phyloP scores from a whole-genome alignment of 2,888 invertebrate genomes.

The Himalopsyche kuldschensis region DNA sequence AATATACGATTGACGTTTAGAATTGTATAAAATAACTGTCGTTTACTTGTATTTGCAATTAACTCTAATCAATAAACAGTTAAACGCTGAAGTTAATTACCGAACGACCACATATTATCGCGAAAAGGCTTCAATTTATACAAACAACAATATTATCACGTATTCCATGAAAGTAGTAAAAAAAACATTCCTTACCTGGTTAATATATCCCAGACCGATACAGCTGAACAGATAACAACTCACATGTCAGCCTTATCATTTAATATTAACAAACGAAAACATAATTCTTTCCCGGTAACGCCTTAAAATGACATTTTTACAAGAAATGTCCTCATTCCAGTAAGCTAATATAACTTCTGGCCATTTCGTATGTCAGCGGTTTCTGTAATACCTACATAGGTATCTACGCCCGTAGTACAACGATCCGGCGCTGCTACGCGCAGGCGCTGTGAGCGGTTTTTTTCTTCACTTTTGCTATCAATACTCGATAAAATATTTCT shows the following conservation, averaged over 20 bases:
- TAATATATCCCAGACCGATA: background rate
- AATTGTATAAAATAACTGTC: background rate
- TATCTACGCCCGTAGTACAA: background rate
- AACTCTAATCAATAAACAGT: background rate
- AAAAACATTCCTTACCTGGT: background rate
- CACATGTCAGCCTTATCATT: background rate
- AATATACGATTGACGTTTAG: background rate
- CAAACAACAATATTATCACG: background rate
- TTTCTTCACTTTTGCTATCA: background rate
- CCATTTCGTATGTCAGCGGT: background rate
- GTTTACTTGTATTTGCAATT: background rate
- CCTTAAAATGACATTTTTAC: background rate
- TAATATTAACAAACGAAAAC: background rate
- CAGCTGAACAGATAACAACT: background rate
- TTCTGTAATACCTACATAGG: background rate
- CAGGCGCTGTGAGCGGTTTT: background rate
- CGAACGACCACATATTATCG: background rate
- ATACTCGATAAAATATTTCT: background rate
- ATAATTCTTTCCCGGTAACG: background rate
- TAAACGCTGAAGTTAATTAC: background rate
- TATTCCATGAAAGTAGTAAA: background rate
- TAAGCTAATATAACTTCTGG: background rate
- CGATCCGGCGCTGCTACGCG: background rate
- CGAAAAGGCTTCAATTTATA: background rate
- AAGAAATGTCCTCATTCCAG: background rate